Conservation (phyloP, 2,888 invertebrate species). For the Charanyca ferruginea region DNA sequence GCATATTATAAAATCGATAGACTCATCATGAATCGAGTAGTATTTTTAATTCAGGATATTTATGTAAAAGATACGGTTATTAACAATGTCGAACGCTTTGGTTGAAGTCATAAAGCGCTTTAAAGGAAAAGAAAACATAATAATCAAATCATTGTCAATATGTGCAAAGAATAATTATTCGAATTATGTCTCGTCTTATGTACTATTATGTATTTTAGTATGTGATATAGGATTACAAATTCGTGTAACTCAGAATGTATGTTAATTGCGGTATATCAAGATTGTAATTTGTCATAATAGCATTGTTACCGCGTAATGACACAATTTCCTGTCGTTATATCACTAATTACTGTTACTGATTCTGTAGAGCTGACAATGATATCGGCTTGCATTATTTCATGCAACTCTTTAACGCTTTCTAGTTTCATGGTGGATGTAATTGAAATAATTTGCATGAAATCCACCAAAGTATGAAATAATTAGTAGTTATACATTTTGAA, state of each 20-base stretch:
- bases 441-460: constrained; percentile 20
- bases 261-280: constrained; percentile 42
- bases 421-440: constrained; percentile 12
- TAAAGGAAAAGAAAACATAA: neutral
- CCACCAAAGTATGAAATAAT: neutral
- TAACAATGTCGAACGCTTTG: constrained; percentile 21
- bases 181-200: neutral
- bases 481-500: no score
- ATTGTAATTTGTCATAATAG: constrained; percentile 31
- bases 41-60: constrained; percentile 8
- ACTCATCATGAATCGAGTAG: neutral
- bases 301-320: constrained; percentile 46
- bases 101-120: neutral
- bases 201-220: constrained; percentile 1
- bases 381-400: constrained; percentile 3
- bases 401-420: constrained; percentile 45
- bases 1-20: neutral
- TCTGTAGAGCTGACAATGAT: constrained; percentile 23
- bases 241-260: constrained; percentile 24
- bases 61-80: neutral
- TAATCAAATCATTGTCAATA: neutral
- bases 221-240: constrained; percentile 10
- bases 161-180: constrained; percentile 8
- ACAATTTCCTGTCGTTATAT: constrained; percentile 47
- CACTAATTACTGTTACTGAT: constrained; percentile 37